phyloP scores from a whole-genome alignment of 2,113 vertebrate genomes.

The Rhea americana region DNA sequence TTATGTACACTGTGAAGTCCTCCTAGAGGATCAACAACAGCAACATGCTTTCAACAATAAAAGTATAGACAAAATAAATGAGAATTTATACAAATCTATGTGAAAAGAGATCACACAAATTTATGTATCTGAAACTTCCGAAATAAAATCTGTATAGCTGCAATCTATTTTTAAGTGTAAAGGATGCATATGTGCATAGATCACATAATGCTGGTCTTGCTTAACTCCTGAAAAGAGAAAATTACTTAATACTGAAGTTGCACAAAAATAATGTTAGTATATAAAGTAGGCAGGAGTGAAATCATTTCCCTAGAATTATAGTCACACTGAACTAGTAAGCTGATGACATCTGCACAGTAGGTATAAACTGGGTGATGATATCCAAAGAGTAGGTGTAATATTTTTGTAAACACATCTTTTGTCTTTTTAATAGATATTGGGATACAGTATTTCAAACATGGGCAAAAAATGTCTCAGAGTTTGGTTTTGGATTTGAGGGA shows the following conservation, averaged over 20 bases:
- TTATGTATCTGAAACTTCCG: neutral
- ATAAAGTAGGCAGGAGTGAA: neutral
- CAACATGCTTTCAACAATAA: neutral
- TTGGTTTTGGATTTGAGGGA: neutral
- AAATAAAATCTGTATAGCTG: neutral
- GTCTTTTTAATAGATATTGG: constrained; percentile 38
- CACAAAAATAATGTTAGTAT: neutral
- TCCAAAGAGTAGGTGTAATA: neutral
- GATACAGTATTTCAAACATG: neutral
- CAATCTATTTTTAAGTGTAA: neutral
- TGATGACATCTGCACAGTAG: neutral
- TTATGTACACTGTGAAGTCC: neutral
- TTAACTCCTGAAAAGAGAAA: neutral
- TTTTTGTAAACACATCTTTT: constrained; percentile 40
- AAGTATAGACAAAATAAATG: neutral
- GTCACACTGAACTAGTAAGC: neutral
- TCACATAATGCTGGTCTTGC: neutral
- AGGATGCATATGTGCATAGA: neutral
- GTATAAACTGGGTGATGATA: neutral
- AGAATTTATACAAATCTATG: neutral
- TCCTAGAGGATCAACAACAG: neutral
- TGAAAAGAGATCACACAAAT: neutral
- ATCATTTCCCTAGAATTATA: neutral
- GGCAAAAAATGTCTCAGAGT: neutral
- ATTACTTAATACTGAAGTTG: neutral